Percentiles rank a stretch among this genome's conserved stretches.
Evolutionary conservation across 2,113 vertebrate genomes (phyloP).

Genomic region (Trematomus loennbergii): DNA sequence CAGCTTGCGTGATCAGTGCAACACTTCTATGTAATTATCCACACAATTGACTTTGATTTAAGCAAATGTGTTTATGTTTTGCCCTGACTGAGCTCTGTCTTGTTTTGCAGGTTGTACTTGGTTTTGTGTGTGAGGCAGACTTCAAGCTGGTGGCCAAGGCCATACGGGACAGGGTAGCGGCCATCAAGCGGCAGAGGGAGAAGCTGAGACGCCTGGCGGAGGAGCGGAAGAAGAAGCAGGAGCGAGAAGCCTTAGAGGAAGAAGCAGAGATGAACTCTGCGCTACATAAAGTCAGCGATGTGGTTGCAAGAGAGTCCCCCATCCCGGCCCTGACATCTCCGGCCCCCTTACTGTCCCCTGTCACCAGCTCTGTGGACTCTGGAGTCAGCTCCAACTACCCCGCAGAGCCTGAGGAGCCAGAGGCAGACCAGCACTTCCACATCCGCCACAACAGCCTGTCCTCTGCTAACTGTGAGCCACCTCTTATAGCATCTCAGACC

Average conservation of each 20-base stretch:
- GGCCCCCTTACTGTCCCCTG: constrained; percentile 56
- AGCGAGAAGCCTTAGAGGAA: constrained; percentile 73
- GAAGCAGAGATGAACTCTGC: constrained; percentile 56
- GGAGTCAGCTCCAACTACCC: constrained; percentile 65
- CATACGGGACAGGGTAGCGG: constrained; percentile 90
- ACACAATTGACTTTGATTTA: not conserved
- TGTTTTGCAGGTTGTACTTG: constrained; percentile 89
- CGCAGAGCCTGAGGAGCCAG: constrained; percentile 91
- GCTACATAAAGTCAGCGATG: constrained; percentile 33
- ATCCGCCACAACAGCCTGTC: constrained; percentile 91
- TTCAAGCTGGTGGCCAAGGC: constrained; percentile 97
- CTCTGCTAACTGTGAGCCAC: constrained; percentile 90
- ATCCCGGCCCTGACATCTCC: constrained; percentile 37
- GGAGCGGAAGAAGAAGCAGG: constrained; percentile 70
- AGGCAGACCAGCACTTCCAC: constrained; percentile 92
- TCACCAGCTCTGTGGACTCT: constrained; percentile 77
- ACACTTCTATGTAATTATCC: not conserved
- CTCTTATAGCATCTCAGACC: not conserved
- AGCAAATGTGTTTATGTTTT: constrained; percentile 30
- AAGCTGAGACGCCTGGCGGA: constrained; percentile 86
- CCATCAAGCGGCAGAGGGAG: constrained; percentile 94
- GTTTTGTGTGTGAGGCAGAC: constrained; percentile 94
- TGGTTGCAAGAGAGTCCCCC: constrained; percentile 46
- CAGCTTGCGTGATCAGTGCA: not conserved
- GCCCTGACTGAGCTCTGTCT: constrained; percentile 10